Base-by-base conservation (phyloP, 2,888 invertebrate genomes). In the Plemyria rubiginata region DNA sequence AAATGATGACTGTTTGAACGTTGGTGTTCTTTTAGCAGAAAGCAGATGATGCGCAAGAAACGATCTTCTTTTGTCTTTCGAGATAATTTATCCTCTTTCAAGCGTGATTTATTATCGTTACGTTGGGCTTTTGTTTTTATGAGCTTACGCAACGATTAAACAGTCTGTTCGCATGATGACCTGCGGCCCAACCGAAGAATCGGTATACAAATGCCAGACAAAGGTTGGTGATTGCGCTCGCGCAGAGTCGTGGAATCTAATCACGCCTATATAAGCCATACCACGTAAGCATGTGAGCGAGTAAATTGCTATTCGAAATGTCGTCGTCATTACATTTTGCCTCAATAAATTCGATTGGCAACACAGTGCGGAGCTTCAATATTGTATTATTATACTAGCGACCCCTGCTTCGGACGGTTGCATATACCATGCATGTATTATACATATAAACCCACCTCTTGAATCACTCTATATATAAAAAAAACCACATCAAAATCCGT, bases 201-300 rank as follows among this genome's bases (percentile, higher is more conserved):
- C 77, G 77, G 72, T 73, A 49, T 72, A 78, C 72, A 88, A 90
- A 91, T 90, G 90, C 82, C 89, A 90, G 79, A 29, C 75, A 90
- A 90, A 91, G 90, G 90, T 88, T 86, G 76, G 59, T 67, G 68
- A 77, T 79, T 68, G 68, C 65, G 68, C 48, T 59, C 61, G 66
- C 52, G 60, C 64, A 66, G 49, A 55, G 64, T 56, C 59, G 49
- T 53, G 63, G 43, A 61, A 63, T 59, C 58, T 65, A 65, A 64
- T 63, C 63, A 62, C 50, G 57, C 53, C 59, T 61, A 59, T 61
- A 66, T 38, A 38, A 54, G 60, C 51, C 60, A 63, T 64, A 52
- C 64, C 62, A 60, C 55, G 48, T 46, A 40, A 64, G 53, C 53
- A 60, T 58, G 53, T 54, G 50, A 57, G 56, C 52, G 40, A 29